Evolutionary conservation across 2,888 invertebrate species (phyloP), one percentile per base, ranked within the genome.

Genomic region (Drosophila neutralis): DNA sequence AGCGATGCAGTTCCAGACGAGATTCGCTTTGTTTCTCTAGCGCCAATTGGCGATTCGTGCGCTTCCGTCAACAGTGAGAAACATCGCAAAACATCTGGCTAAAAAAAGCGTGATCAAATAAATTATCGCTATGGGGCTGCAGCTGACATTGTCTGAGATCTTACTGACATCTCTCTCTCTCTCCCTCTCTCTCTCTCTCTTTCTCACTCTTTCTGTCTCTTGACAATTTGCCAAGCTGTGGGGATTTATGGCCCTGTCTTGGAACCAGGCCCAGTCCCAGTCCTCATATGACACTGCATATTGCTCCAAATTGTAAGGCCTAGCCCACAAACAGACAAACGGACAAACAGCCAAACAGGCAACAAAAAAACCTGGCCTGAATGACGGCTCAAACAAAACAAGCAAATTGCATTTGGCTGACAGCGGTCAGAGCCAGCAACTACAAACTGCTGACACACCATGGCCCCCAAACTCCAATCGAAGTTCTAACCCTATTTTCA

Each of bases 81-180:
- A 13, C 58, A 56, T 51, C 69, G 51, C 69, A 45, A 45, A 24
- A 45, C 45, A 40, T 38, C 48, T 56, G 73, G 42, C 7, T 21
- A 29, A 53, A 29, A 13, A 78, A 84, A 83, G 80, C 83, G 84
- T 87, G 87, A 84, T 81, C 84, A 83, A 69, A 87, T 84, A 84
- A 84, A 83, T 89, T 83, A 89, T 86, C 59, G 49, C 69, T 52
- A 45, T 64, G 40, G 57, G 64, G 52, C 53, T 54, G 64, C 61
- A 58, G 68, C 75, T 82, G 80, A 57, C 83, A 80, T 82, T 82
- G 88, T 83, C 88, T 82, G 27, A 80, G 88, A 88, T 83, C 88
- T 45, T 24, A 24, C 24, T 15, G 24, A 45, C 24, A 45, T 24
- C 24, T 45, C 45, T 15, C 45, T 15, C 15, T 18, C 36, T 36